Conservation (phyloP, 2,113 vertebrate species). For the Coptodon bakossiorum region DNA sequence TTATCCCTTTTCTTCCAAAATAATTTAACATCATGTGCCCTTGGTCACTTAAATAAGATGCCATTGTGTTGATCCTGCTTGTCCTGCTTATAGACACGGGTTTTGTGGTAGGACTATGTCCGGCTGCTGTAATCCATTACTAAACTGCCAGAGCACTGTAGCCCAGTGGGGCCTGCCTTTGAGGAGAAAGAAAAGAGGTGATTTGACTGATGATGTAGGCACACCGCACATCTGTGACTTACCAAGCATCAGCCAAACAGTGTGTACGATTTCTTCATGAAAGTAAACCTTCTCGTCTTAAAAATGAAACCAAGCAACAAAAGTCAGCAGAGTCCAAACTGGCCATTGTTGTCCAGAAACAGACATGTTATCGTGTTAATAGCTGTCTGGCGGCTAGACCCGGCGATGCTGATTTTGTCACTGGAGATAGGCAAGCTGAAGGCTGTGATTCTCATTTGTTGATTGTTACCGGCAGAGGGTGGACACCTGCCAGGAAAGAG, state of each 20-base stretch:
- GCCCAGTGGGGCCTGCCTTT: neutral
- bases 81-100: neutral
- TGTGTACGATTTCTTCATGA: neutral
- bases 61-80: neutral
- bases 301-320: conserved; percentile 24
- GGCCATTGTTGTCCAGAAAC: neutral
- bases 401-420: conserved; percentile 21
- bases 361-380: conserved; percentile 30
- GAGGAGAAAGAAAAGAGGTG: neutral
- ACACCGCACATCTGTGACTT: neutral
- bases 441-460: conserved; percentile 63
- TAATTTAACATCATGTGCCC: conserved; percentile 3
- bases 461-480: conserved; percentile 67
- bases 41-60: neutral
- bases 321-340: conserved; percentile 8
- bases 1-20: neutral
- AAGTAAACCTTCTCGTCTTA: conserved; percentile 2
- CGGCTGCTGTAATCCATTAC: conserved; percentile 6
- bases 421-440: conserved; percentile 25
- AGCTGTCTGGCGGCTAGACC: conserved; percentile 23
- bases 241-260: neutral
- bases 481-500: conserved; percentile 62
- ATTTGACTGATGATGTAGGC: conserved; percentile 23
- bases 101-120: neutral
- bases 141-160: neutral